phyloP scores from a whole-genome alignment of 2,797 vertebrate genomes.

The Dryobates pubescens region DNA sequence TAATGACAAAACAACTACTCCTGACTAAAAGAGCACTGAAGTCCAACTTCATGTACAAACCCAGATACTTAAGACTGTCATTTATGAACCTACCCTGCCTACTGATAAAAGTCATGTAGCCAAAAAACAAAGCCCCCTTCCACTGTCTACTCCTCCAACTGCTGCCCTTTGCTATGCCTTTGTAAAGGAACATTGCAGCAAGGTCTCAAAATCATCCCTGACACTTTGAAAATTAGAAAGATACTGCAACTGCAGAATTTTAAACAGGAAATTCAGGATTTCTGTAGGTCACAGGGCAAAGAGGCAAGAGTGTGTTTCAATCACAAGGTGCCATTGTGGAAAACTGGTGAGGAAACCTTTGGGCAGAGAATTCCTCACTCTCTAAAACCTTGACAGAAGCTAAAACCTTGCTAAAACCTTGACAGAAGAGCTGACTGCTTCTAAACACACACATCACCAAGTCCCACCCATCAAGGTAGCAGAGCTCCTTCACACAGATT shows the following conservation, averaged over 20 bases:
- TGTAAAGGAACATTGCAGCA: background rate
- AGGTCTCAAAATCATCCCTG: background rate
- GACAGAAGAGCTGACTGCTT: background rate
- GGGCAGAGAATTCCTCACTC: background rate
- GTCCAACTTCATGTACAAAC: background rate
- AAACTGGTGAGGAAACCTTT: background rate
- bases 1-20: background rate
- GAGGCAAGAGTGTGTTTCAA: background rate
- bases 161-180: background rate
- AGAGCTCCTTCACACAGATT: background rate
- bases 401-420: background rate
- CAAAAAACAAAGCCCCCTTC: background rate
- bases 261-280: background rate
- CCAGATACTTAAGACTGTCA: background rate
- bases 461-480: background rate
- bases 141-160: background rate
- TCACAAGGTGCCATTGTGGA: fast-evolving
- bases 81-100: background rate
- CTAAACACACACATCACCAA: background rate
- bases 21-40: background rate
- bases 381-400: background rate
- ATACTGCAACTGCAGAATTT: background rate
- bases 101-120: background rate
- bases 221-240: background rate
- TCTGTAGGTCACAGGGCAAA: background rate